Evolutionary conservation across 2,888 invertebrate species (phyloP), one percentile per base, ranked within the genome.

Genomic region (Nysson spinosus): DNA sequence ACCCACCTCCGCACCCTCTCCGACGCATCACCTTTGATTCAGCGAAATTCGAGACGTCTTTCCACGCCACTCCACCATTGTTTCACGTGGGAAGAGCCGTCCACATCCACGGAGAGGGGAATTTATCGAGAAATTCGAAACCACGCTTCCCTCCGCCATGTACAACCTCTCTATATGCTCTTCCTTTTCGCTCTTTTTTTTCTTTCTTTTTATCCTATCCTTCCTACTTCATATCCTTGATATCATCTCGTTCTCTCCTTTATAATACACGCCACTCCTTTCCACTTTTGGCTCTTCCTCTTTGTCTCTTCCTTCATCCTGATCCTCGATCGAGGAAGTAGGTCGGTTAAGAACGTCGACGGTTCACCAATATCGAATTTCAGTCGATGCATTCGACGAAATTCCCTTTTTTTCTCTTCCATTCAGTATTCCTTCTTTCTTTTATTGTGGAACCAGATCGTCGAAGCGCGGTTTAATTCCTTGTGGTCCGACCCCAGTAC

Each of bases 31-130:
- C 81, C 83, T 85, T 86, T 82, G 87, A 87, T 86, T 86, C 87
- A 87, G 87, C 87, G 86, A 87, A 86, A 86, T 87, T 86, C 78
- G 86, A 87, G 84, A 84, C 81, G 84, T 80, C 83, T 85, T 85
- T 84, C 83, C 77, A 79, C 78, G 81, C 81, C 79, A 81, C 80
- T 78, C 79, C 24, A 56, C 80, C 77, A 86, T 87, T 87, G 86
- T 86, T 83, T 86, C 84, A 80, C 79, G 77, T 78, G 79, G 79
- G 80, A 78, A 80, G 77, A 64, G 68, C 44, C 57, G 57, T 49
- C 65, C 52, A 60, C 22, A 51, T 47, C 44, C 32, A 54, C 9
- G 37, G 43, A 56, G 70, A 63, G 71, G 63, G 58, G 66, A 78
- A 74, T 80, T 79, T 77, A 78, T 79, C 79, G 80, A 82, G 82